Percentiles rank a stretch among this genome's conserved stretches.
phyloP scores from a whole-genome alignment of 2,888 invertebrate species.

The Pasiphila rectangulata region DNA sequence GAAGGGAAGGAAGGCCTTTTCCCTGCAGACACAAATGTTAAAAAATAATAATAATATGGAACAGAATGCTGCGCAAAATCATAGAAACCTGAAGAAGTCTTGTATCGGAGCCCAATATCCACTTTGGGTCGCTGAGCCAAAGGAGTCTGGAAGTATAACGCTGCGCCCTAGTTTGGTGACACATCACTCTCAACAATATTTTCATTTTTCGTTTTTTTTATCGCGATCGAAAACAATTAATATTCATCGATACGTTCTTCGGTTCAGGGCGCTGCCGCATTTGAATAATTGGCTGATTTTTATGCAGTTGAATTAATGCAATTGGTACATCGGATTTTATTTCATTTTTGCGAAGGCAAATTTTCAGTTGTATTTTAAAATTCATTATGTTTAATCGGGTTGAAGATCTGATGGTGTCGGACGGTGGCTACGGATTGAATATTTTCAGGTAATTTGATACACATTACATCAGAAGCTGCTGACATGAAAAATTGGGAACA shows the following conservation, averaged over 20 bases:
- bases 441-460: too few species aligned
- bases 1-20: too few species aligned
- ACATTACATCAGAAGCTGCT: too few species aligned
- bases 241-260: constrained; percentile 74
- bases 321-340: constrained; percentile 67
- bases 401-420: constrained; percentile 28
- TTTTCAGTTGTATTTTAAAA: constrained; percentile 36
- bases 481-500: too few species aligned
- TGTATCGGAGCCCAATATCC: too few species aligned
- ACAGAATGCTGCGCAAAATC: too few species aligned
- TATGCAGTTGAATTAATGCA: constrained; percentile 78
- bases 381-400: constrained; percentile 32
- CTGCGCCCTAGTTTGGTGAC: not conserved
- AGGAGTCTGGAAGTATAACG: too few species aligned
- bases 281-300: constrained; percentile 81
- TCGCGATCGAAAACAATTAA: constrained; percentile 67
- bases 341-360: constrained; percentile 45
- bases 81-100: too few species aligned
- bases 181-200: constrained; percentile 20
- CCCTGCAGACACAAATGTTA: too few species aligned
- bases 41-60: too few species aligned
- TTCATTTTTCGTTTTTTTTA: constrained; percentile 48
- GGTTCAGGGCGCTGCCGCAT: constrained; percentile 62
- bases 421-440: constrained; percentile 8
- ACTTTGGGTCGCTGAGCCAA: too few species aligned